Evolutionary conservation across 1,140 invertebrate genomes (phyloP).

Genomic region (Brachionus calyciflorus): DNA sequence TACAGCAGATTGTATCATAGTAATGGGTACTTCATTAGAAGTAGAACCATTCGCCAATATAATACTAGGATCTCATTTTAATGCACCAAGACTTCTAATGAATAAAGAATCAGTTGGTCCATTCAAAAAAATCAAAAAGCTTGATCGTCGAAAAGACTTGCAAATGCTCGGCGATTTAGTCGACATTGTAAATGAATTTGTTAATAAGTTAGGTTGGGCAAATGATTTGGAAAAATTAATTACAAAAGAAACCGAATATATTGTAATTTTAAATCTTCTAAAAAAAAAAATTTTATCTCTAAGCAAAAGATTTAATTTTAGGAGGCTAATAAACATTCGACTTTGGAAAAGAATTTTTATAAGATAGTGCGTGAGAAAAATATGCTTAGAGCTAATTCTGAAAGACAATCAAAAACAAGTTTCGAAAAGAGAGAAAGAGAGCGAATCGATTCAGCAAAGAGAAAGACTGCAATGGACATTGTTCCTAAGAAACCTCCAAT

Average conservation of each 20-base stretch:
- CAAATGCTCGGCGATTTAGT: constrained; percentile 31
- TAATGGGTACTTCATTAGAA: constrained; percentile 78
- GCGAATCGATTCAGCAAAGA: constrained; percentile 5
- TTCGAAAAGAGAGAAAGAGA: constrained; percentile 19
- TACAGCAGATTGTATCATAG: constrained; percentile 78
- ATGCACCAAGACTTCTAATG: constrained; percentile 25
- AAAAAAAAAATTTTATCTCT: not conserved
- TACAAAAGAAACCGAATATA: not conserved
- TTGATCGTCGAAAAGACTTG: not conserved
- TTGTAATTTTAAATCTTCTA: not conserved
- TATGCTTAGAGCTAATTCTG: not conserved
- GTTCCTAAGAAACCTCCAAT: not conserved
- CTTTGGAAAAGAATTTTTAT: not conserved
- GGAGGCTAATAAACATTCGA: not conserved
- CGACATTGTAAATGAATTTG: not conserved
- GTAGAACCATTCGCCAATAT: constrained; percentile 41
- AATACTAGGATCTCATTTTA: not conserved
- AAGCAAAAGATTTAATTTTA: not conserved
- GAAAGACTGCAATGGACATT: constrained; percentile 9
- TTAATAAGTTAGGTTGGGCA: constrained; percentile 25
- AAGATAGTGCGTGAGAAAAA: not conserved
- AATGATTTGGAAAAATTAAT: constrained; percentile 21
- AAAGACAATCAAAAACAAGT: constrained; percentile 22
- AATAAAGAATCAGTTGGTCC: constrained; percentile 36
- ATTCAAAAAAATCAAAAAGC: constrained; percentile 2